These are phyloP conservation scores for Tiliacea aurago DNA, from an alignment of 2,888 invertebrate species.

Conservation along the genomic window DNA sequence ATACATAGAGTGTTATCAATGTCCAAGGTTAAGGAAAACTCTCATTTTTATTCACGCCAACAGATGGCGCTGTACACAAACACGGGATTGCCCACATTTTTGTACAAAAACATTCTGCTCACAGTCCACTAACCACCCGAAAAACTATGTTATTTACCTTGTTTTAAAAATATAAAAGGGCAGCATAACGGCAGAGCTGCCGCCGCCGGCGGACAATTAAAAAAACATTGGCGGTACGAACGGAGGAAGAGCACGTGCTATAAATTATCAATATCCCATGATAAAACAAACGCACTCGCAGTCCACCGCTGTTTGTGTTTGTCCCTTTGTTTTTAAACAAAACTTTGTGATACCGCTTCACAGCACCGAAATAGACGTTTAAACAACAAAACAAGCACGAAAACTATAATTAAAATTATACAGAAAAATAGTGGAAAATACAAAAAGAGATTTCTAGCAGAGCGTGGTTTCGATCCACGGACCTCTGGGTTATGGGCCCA, in stretches of 20 bases:
- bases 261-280: slow-evolving; percentile 90
- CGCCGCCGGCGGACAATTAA: slow-evolving; percentile 74
- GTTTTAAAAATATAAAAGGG: slow-evolving; percentile 71
- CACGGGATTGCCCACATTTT: slow-evolving; percentile 19
- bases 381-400: slow-evolving; percentile 47
- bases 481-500: slow-evolving; percentile 97
- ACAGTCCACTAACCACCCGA: slow-evolving; percentile 56
- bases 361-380: slow-evolving; percentile 54
- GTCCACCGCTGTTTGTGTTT: slow-evolving; percentile 77
- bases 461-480: slow-evolving; percentile 97
- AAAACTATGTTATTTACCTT: slow-evolving; percentile 72
- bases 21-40: neutral
- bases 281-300: slow-evolving; percentile 83
- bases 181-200: slow-evolving; percentile 65
- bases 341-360: slow-evolving; percentile 72
- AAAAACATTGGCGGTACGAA: slow-evolving; percentile 71
- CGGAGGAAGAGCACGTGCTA: slow-evolving; percentile 77
- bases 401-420: slow-evolving; percentile 30
- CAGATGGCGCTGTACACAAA: slow-evolving; percentile 63
- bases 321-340: slow-evolving; percentile 83
- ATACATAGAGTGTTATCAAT: too few species aligned
- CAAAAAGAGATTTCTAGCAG: slow-evolving; percentile 88
- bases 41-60: slow-evolving; percentile 20
- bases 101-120: slow-evolving; percentile 42
- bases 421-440: slow-evolving; percentile 18